Evolutionary conservation across 2,797 vertebrate species (phyloP), one percentile per base, ranked within the genome.

Genomic region (Acipenser ruthenus): DNA sequence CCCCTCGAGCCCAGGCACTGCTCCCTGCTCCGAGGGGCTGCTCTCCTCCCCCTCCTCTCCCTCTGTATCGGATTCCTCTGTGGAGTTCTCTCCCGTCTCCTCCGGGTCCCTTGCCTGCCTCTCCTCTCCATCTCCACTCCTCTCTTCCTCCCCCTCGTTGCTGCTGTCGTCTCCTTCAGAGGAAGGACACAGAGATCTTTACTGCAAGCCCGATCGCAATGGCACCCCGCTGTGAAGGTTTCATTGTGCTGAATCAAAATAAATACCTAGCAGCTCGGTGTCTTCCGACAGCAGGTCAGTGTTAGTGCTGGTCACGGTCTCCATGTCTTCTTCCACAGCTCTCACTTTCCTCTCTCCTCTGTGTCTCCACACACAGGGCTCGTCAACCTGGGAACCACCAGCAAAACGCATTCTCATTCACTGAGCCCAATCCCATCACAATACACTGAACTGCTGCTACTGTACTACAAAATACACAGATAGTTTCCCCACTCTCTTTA

Each of bases 281-380:
- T 92, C 96, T 50, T 95, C 95, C 0, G 88, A 84, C 4, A 88
- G 72, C 71, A 95, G 84, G 18, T 97, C 93, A 0, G 86, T 78
- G 18, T 90, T 79, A 60, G 83, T 88, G 67, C 89, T 90, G 0
- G 89, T 79, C 68, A 91, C 82, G 0, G 88, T 87, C 50, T 95
- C 92, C 80, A 94, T 70, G 61, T 97, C 94, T 73, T 99, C 97
- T 0, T 98, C 96, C 18, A 95, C 76, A 0, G 89, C 83, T 74
- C 93, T 95, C 72, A 95, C 89, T 76, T 92, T 99, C 70, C 97
- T 89, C 71, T 99, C 97, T 0, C 94, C 93, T 53, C 78, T 76
- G 82, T 99, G 97, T 69, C 95, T 90, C 81, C 91, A 94, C 62
- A 96, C 83, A 60, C 91, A 91, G 74, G 92, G 84, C 62, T 99